Evolutionary conservation across 2,113 vertebrate species (phyloP).

Genomic region (Callionymus lyra): DNA sequence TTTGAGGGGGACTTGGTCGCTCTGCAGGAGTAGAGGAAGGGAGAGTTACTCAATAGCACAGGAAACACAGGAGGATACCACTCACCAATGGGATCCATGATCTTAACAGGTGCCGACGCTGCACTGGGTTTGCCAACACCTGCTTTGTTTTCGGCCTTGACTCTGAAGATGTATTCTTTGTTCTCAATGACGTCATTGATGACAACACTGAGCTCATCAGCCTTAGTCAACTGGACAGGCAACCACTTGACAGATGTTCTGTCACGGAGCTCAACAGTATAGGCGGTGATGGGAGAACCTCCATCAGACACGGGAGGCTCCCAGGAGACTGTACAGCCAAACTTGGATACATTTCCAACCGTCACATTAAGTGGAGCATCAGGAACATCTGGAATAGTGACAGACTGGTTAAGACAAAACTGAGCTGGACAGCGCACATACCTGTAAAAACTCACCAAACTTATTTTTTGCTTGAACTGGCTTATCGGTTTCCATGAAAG

Average conservation of each 20-base stretch:
- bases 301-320: conserved; percentile 86
- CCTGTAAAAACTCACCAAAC: conserved; percentile 69
- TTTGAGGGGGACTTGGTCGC: conserved; percentile 86
- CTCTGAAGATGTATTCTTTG: conserved; percentile 95
- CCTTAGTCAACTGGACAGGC: conserved; percentile 74
- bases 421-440: not conserved
- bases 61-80: not conserved
- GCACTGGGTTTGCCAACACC: conserved; percentile 91
- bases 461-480: conserved; percentile 93
- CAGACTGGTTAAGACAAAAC: too few species aligned
- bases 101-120: conserved; percentile 83
- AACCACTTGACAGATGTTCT: conserved; percentile 89
- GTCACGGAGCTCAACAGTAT: conserved; percentile 87
- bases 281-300: conserved; percentile 86
- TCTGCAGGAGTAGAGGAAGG: conserved; percentile 61
- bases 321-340: conserved; percentile 88
- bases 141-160: conserved; percentile 90
- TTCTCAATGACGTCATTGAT: conserved; percentile 96
- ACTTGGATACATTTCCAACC: conserved; percentile 82
- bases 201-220: conserved; percentile 77
- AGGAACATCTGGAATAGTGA: conserved; percentile 75
- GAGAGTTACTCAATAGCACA: too few species aligned
- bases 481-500: conserved; percentile 82
- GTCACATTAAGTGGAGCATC: conserved; percentile 86
- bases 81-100: conserved; percentile 91